Evolutionary conservation across 2,113 vertebrate genomes (phyloP), one percentile per base, ranked within the genome.

Genomic region (Corythornis vintsioides): DNA sequence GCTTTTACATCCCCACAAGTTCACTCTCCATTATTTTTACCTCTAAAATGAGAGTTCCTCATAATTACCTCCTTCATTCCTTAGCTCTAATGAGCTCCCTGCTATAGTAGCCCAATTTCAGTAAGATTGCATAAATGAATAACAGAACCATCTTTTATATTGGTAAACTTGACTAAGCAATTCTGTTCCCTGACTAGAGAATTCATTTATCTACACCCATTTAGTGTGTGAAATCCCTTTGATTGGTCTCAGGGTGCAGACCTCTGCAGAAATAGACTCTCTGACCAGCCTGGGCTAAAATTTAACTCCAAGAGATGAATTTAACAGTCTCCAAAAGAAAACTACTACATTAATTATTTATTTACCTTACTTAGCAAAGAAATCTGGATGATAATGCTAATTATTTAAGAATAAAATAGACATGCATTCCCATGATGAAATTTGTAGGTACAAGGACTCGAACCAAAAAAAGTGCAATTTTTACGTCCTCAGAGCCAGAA

Each of bases 91-190:
- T 61, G 77, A 96, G 79, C 79, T 94, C 71, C 59, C 86, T 87
- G 80, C 86, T 88, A 45, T 82, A 93, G 93, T 52, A 87, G 63
- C 45, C 77, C 74, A 28, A 88, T 86, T 96, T 96, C 67, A 92
- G 59, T 16, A 48, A 33, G 65, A 86, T 72, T 1, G 3, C 69
- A 89, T 92, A 82, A 38, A 80, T 71, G 56, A 88, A 91, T 95
- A 96, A 96, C 65, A 94, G 26, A 86, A 95, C 66, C 88, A 95
- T 88, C 66, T 96, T 96, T 94, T 91, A 88, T 86, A 91, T 93
- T 59, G 10, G 79, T 59, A 94, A 96, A 96, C 86, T 94, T 95
- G 86, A 96, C 92, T 91, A 97, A 96, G 90, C 86, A 97, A 91
- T 94, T 96, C 83, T 82, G 79, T 60, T 92, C 95, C 94, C 84